Evolutionary conservation across 2,888 invertebrate genomes (phyloP).

Genomic region (Agrotis clavis): DNA sequence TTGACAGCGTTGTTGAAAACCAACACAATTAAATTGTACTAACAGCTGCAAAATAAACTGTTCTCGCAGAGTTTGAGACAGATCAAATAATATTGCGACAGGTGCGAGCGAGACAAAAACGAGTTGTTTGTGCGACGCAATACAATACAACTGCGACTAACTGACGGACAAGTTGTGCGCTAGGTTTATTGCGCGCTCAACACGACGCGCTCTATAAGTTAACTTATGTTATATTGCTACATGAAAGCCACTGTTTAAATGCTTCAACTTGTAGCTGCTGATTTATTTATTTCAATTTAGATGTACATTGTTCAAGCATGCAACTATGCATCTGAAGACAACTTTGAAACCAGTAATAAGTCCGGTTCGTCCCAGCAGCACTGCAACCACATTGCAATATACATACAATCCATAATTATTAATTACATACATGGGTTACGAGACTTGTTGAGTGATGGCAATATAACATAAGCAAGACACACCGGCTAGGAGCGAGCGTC

Average conservation of each 20-base stretch:
- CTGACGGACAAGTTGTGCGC: constrained; percentile 42
- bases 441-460: constrained; percentile 7
- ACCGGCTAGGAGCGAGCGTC: neutral
- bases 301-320: too few species aligned
- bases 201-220: neutral
- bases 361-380: too few species aligned
- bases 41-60: constrained; percentile 31
- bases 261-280: neutral
- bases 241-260: too few species aligned
- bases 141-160: constrained; percentile 17
- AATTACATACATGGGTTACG: too few species aligned
- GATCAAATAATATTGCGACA: constrained; percentile 15
- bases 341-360: too few species aligned
- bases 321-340: too few species aligned
- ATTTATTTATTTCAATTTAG: neutral
- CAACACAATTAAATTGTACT: constrained; percentile 23
- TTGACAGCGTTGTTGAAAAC: neutral
- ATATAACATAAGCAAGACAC: neutral
- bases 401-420: too few species aligned
- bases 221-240: too few species aligned
- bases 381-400: neutral
- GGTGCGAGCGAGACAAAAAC: constrained; percentile 32
- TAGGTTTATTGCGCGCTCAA: constrained; percentile 12
- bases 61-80: constrained; percentile 7
- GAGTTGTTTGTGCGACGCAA: constrained; percentile 25